These are phyloP conservation scores for Augiades crinisus DNA, from an alignment of 2,888 invertebrate species.

Conservation along the genomic window DNA sequence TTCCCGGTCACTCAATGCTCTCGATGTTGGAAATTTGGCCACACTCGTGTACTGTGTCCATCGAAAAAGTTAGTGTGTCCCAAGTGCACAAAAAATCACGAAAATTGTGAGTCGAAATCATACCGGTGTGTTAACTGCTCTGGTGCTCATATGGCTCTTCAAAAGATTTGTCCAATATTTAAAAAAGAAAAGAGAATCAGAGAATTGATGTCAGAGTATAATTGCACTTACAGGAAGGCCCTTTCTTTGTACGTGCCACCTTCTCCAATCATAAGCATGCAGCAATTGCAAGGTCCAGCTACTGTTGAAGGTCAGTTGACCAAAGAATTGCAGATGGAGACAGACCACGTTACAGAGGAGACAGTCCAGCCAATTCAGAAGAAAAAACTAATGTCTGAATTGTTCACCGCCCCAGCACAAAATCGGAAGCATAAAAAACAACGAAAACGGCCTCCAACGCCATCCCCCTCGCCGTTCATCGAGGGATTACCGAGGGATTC, in stretches of 20 bases:
- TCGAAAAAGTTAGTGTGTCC: constrained; percentile 31
- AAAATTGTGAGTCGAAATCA: constrained; percentile 29
- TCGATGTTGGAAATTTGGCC: constrained; percentile 32
- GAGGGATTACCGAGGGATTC: not conserved
- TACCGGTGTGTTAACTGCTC: constrained; percentile 33
- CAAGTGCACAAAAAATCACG: constrained; percentile 29
- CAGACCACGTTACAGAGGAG: not conserved
- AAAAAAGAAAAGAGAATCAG: constrained; percentile 30
- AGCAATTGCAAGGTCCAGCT: not conserved
- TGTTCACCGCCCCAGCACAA: not conserved
- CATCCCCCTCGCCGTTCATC: not conserved
- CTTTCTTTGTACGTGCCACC: constrained; percentile 23
- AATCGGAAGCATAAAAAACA: not conserved
- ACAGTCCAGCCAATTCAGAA: not conserved
- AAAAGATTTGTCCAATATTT: constrained; percentile 31
- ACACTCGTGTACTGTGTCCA: constrained; percentile 26
- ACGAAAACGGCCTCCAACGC: not conserved
- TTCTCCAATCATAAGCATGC: not conserved
- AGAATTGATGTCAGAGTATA: constrained; percentile 25
- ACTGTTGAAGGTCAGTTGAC: not conserved
- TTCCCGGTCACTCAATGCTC: constrained; percentile 35
- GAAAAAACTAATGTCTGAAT: not conserved
- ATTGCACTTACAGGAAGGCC: constrained; percentile 14
- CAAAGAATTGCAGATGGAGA: not conserved
- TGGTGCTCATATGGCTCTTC: constrained; percentile 33